These are phyloP conservation scores for Nasua narica DNA, from an alignment of 2,797 vertebrate species.

Conservation along the genomic window DNA sequence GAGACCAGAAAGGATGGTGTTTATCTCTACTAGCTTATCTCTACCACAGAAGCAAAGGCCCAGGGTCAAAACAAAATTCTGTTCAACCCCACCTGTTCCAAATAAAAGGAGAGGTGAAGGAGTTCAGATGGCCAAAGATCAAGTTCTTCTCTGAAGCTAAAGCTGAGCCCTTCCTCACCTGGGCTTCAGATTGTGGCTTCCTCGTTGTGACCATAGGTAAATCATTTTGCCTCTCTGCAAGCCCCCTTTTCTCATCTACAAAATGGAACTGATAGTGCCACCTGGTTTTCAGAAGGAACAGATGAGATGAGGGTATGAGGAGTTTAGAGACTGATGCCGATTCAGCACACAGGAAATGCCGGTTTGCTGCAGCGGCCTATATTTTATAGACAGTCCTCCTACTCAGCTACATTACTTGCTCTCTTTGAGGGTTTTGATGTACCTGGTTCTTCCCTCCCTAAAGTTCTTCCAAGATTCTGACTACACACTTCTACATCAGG, in stretches of 20 bases:
- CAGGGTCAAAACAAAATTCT: not conserved
- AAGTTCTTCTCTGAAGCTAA: not conserved
- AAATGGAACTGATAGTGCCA: slow-evolving; percentile 38
- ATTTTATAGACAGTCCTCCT: not conserved
- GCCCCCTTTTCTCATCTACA: slow-evolving; percentile 4
- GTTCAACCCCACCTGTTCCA: not conserved
- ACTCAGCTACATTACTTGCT: not conserved
- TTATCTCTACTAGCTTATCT: not conserved
- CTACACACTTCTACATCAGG: not conserved
- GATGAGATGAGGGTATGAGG: not conserved
- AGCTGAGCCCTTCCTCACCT: not conserved
- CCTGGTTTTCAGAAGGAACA: not conserved
- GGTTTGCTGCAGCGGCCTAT: not conserved
- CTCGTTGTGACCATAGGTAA: not conserved
- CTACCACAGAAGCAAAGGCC: not conserved
- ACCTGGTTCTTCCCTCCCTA: not conserved
- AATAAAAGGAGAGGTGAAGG: not conserved
- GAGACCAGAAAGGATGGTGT: not conserved
- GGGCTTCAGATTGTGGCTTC: not conserved
- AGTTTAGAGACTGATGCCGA: not conserved
- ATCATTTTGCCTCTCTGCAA: not conserved
- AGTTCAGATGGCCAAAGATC: not conserved
- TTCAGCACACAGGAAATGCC: not conserved
- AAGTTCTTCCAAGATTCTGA: slow-evolving; percentile 17
- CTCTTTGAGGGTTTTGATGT: not conserved